Percentiles rank a stretch among this genome's conserved stretches.
phyloP scores from a whole-genome alignment of 2,888 invertebrate species.

The Gerosis bhagava region DNA sequence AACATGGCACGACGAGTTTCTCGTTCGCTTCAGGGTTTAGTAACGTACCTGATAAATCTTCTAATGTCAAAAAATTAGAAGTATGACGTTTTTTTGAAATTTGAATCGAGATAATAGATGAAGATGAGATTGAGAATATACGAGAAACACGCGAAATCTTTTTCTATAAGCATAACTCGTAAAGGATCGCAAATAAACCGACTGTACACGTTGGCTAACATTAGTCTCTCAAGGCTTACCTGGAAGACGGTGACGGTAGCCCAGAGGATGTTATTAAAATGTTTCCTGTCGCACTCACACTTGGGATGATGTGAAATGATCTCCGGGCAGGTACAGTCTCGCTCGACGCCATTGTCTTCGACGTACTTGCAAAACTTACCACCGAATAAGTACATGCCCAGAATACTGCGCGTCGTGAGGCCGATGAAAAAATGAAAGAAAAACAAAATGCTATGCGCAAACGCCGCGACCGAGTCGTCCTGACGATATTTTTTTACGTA shows the following conservation, averaged over 20 bases:
- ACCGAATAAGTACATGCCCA: slow-evolving; percentile 99
- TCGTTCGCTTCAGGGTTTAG: slow-evolving; percentile 43
- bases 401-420: slow-evolving; percentile 87
- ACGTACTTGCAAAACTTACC: slow-evolving; percentile 99
- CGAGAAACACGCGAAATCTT: slow-evolving; percentile 70
- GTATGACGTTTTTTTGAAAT: slow-evolving; percentile 15
- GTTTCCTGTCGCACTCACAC: slow-evolving; percentile 98
- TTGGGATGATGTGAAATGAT: slow-evolving; percentile 93
- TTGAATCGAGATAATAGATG: slow-evolving; percentile 14
- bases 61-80: slow-evolving; percentile 31
- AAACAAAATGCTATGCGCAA: slow-evolving; percentile 81
- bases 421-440: slow-evolving; percentile 64
- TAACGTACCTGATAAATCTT: background rate
- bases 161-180: slow-evolving; percentile 60
- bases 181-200: slow-evolving; percentile 76
- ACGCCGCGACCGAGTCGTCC: slow-evolving; percentile 69
- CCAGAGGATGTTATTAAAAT: slow-evolving; percentile 99
- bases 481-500: slow-evolving; percentile 56
- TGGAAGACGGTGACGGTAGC: slow-evolving; percentile 98
- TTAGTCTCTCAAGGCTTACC: slow-evolving; percentile 85
- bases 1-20: slow-evolving; percentile 60
- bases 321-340: slow-evolving; percentile 96
- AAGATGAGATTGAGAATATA: slow-evolving; percentile 28
- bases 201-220: slow-evolving; percentile 64
- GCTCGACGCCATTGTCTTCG: slow-evolving; percentile 91